Conservation (phyloP, 2,113 vertebrate species). For the Tachycineta bicolor region DNA sequence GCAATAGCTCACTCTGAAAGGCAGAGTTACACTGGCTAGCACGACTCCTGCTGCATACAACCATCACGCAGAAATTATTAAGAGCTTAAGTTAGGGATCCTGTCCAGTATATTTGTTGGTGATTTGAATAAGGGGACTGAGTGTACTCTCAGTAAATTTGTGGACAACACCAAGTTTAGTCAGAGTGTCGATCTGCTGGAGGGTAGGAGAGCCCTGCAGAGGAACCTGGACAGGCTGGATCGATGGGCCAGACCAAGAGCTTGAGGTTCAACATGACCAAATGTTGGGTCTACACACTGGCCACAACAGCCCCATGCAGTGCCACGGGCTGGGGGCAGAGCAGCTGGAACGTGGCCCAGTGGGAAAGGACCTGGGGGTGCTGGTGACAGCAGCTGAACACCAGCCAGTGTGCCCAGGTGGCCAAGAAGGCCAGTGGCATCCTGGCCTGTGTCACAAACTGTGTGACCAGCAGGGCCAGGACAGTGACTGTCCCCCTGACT, state of each 20-base stretch:
- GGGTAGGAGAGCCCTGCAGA: background rate
- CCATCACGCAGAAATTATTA: background rate
- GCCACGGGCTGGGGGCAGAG: background rate
- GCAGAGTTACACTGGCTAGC: background rate
- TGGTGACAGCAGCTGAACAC: background rate
- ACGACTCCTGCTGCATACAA: background rate
- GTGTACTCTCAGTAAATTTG: background rate
- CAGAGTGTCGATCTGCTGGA: fast-evolving
- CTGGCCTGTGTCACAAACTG: background rate
- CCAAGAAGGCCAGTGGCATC: background rate
- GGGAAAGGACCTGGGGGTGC: background rate
- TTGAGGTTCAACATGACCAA: background rate
- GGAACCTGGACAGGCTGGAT: background rate
- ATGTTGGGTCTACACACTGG: fast-evolving
- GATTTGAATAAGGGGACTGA: background rate
- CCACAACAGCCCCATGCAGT: background rate
- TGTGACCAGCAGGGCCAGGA: background rate
- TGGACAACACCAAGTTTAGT: background rate
- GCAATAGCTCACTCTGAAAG: background rate
- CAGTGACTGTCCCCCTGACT: background rate
- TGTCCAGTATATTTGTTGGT: background rate
- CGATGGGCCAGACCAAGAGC: background rate
- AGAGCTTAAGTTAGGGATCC: background rate
- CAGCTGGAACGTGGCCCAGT: background rate
- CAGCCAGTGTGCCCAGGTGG: background rate